A percentile compares a stretch with the other conserved stretches of the same genome.
These are phyloP conservation scores for Cylloceria caligata DNA, from an alignment of 2,888 invertebrate species.

Conservation along the genomic window DNA sequence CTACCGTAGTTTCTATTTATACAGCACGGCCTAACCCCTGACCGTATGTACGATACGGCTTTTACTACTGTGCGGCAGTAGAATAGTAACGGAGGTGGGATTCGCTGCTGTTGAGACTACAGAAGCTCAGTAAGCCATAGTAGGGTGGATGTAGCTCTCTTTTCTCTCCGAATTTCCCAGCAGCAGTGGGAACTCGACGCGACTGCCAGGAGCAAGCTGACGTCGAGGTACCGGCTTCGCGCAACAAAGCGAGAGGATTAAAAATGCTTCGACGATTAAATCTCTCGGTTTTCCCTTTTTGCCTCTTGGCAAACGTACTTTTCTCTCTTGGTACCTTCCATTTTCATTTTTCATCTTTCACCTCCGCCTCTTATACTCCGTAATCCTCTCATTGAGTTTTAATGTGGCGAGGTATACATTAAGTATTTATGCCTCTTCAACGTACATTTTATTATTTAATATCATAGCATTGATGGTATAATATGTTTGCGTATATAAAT, in stretches of 20 bases:
- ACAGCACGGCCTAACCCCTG: slow-evolving; percentile 1
- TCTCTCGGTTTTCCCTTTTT: slow-evolving; percentile 43
- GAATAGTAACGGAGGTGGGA: slow-evolving; percentile 21
- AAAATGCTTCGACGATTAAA: slow-evolving; percentile 66
- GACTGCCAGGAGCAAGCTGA: slow-evolving; percentile 33
- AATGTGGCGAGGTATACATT: not conserved
- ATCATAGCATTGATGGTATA: not conserved
- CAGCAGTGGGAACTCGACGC: slow-evolving; percentile 44
- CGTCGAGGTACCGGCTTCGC: slow-evolving; percentile 42
- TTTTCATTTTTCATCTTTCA: slow-evolving; percentile 34
- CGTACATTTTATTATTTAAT: not conserved
- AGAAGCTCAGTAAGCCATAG: slow-evolving; percentile 27
- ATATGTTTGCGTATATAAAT: not conserved
- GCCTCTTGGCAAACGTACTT: slow-evolving; percentile 12
- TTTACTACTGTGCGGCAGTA: slow-evolving; percentile 46
- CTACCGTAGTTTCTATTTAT: slow-evolving; percentile 38
- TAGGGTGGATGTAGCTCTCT: slow-evolving; percentile 32
- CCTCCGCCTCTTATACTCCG: slow-evolving; percentile 20
- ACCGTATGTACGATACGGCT: slow-evolving; percentile 27
- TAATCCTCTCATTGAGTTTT: slow-evolving; percentile 47
- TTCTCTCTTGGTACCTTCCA: slow-evolving; percentile 1
- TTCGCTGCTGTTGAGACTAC: slow-evolving; percentile 1
- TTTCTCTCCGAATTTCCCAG: slow-evolving; percentile 53
- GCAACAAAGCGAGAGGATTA: slow-evolving; percentile 64
- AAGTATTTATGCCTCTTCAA: not conserved